Evolutionary conservation across 2,113 vertebrate genomes (phyloP), one percentile per base, ranked within the genome.

Genomic region (Monopterus albus): DNA sequence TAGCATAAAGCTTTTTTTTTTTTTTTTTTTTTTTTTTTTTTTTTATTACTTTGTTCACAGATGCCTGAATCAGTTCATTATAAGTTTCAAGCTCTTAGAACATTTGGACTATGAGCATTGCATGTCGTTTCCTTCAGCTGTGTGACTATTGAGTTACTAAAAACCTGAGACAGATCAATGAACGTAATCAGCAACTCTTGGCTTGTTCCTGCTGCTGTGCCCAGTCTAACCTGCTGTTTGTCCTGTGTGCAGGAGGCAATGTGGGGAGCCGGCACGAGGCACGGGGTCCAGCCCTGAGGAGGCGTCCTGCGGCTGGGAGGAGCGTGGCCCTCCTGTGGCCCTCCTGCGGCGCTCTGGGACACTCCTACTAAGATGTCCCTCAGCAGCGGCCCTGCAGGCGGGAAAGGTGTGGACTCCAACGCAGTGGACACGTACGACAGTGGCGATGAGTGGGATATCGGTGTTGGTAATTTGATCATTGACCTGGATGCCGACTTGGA

Each of bases 341-440:
- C 89, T 42, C 89, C 79, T 84, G 89, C 86, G 83, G 90, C 75
- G 68, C 88, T 85, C 90, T 90, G 94, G 96, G 94, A 93, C 73
- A 92, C 93, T 95, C 96, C 94, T 92, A 96, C 96, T 98, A 98
- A 98, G 95, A 99, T 99, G 97, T 99, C 97, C 96, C 97, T 99
- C 95, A 98, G 97, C 95, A 94, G 96, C 93, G 95, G 95, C 94
- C 93, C 96, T 96, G 95, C 96, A 96, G 96, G 96, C 95, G 97
- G 97, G 96, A 97, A 98, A 98, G 96, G 95, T 95, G 96, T 96
- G 79, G 97, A 99, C 94, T 95, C 96, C 75, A 96, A 94, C 91
- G 95, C 96, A 79, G 96, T 96, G 91, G 97, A 99, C 87, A 94
- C 96, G 39, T 97, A 98, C 52, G 97, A 99, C 94, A 98, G 97